Evolutionary conservation across 2,888 invertebrate genomes (phyloP), one percentile per base, ranked within the genome.

Genomic region (Tanytarsus gracilentus): DNA sequence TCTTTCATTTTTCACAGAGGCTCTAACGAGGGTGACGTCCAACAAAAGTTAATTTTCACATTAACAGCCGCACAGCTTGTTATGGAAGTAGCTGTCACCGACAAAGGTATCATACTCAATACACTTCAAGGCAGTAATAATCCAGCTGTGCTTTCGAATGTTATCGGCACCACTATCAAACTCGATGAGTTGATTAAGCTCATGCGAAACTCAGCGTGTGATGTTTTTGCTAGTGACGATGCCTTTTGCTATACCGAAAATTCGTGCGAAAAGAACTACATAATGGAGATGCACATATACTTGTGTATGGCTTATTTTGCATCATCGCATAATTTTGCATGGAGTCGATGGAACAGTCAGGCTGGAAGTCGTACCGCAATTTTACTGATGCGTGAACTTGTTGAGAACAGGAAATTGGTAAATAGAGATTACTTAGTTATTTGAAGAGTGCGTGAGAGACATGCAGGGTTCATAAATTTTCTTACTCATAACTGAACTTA

Each of bases 151-250:
- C 26, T 53, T 7, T 8, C 53, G 21, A 44, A n/a, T 9, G 11
- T 55, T 30, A 66, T 74, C 51, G 75, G 73, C 14, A 68, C 68
- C 61, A 68, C 68, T 0, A 30, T 71, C 3, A 67, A 68, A 0
- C 63, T 74, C 30, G 59, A 66, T n/a, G 70, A 70, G 39, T 65
- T 74, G 2, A 72, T 70, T 63, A 65, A 68, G 27, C 18, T 58
- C 7, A 25, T 58, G 29, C 79, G 81, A 5, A 77, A 78, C 2
- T 82, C 84, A 1, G 88, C 89, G 0, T 83, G 90, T 61, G 89
- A 92, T 67, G 77, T 92, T 62, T 92, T 92, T 69, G 91, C 92
- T 0, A 84, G 84, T 55, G 80, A 81, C 65, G 92, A 92, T 69
- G 84, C 81, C 0, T 82, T 83, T 68, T 81, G 81, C 67, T 83